Evolutionary conservation across 2,888 invertebrate species (phyloP).

Genomic region (Ditula angustiorana): DNA sequence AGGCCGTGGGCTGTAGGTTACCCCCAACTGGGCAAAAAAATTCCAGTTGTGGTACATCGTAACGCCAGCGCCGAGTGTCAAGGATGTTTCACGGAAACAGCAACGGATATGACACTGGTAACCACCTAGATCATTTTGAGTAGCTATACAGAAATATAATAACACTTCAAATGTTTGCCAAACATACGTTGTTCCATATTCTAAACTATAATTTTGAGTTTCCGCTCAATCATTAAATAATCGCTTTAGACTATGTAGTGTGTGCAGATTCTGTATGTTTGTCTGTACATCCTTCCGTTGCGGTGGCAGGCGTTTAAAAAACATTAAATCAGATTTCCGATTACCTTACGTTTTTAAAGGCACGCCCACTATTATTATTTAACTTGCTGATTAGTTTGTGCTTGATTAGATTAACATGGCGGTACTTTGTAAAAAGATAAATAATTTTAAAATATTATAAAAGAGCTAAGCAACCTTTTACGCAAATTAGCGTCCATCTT

Average conservation of each 20-base stretch:
- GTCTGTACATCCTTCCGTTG: slow-evolving; percentile 28
- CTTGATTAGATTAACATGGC: no score
- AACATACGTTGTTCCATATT: slow-evolving; percentile 1
- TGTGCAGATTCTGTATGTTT: no score
- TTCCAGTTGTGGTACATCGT: no score
- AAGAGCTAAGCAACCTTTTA: not conserved
- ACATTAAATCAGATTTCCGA: not conserved
- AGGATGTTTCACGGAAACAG: no score
- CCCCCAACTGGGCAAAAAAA: no score
- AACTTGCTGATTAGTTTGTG: no score
- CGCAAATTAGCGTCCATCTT: not conserved
- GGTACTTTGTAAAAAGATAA: no score
- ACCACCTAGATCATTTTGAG: no score
- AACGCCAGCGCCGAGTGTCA: no score
- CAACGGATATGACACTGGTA: no score
- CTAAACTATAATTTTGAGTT: slow-evolving; percentile 25
- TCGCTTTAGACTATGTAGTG: not conserved
- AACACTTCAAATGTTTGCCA: not conserved
- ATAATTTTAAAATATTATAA: not conserved
- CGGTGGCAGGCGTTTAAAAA: slow-evolving; percentile 3
- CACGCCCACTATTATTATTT: no score
- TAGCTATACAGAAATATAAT: not conserved
- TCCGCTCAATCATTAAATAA: slow-evolving; percentile 34
- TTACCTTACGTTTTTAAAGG: not conserved
- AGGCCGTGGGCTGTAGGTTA: no score